These are phyloP conservation scores for Ia io DNA, from an alignment of 2,113 vertebrate species.

Conservation along the genomic window DNA sequence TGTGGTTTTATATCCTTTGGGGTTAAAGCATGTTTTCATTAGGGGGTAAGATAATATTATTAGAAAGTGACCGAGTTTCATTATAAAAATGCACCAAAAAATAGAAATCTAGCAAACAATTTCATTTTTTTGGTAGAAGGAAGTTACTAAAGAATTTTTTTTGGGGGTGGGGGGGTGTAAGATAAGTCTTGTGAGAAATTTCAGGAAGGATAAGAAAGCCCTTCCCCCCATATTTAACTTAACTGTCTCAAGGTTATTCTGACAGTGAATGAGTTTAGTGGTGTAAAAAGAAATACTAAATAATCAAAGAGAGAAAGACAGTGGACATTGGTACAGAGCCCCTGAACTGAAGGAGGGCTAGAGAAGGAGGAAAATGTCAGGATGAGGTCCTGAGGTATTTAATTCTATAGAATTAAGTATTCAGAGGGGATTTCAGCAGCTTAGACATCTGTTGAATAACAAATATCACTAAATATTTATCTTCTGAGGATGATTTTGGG, in stretches of 20 bases:
- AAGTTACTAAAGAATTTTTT: not conserved
- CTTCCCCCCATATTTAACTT: not conserved
- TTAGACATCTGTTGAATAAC: not conserved
- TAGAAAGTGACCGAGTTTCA: not conserved
- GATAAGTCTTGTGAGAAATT: not conserved
- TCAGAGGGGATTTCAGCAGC: not conserved
- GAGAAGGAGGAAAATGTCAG: not conserved
- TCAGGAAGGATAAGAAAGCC: not conserved
- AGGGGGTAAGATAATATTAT: not conserved
- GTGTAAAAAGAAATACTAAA: not conserved
- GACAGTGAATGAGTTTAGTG: not conserved
- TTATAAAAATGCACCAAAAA: not conserved
- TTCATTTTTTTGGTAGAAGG: not conserved
- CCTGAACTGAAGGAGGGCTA: not conserved
- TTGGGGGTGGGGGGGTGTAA: not conserved
- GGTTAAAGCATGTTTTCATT: slow-evolving; percentile 14
- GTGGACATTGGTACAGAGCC: not conserved
- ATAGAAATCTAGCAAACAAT: not conserved
- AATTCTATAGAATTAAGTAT: not conserved
- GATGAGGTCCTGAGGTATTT: not conserved
- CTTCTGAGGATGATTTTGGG: not conserved
- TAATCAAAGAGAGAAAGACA: not conserved
- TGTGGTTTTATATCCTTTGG: not conserved
- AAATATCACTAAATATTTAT: slow-evolving; percentile 24
- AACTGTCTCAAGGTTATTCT: slow-evolving; percentile 1